A percentile compares a stretch with the other conserved stretches of the same genome.
These are phyloP conservation scores for Andrena chrysosceles DNA, from an alignment of 2,888 invertebrate species.

Conservation along the genomic window DNA sequence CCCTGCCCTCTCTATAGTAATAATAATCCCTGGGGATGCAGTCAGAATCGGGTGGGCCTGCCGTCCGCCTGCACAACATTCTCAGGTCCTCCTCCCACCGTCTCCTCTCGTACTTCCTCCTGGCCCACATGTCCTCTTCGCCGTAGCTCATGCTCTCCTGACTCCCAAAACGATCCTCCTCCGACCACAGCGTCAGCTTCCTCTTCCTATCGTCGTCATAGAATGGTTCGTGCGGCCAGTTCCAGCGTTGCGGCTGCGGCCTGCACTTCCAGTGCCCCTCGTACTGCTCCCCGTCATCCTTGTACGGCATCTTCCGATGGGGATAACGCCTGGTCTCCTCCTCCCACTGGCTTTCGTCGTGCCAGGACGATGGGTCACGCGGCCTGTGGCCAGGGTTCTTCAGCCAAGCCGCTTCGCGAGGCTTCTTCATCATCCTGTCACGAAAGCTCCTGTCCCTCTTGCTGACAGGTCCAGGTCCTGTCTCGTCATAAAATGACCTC, in stretches of 20 bases:
- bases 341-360: conserved; percentile 88
- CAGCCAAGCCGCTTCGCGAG: conserved; percentile 79
- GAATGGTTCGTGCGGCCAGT: conserved; percentile 76
- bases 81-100: conserved; percentile 85
- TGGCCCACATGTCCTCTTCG: conserved; percentile 83
- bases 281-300: conserved; percentile 81
- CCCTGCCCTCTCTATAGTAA: conserved; percentile 79
- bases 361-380: conserved; percentile 93
- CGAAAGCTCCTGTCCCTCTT: conserved; percentile 79
- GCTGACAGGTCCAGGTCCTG: conserved; percentile 47
- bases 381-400: conserved; percentile 87
- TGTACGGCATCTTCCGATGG: conserved; percentile 78
- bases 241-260: conserved; percentile 77
- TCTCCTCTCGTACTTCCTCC: conserved; percentile 81
- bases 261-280: conserved; percentile 81
- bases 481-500: conserved; percentile 76
- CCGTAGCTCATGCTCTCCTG: conserved; percentile 84
- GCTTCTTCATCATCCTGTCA: conserved; percentile 77
- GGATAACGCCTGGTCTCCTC: conserved; percentile 78
- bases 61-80: conserved; percentile 81
- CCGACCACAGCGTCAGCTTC: conserved; percentile 81
- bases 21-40: conserved; percentile 83
- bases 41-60: conserved; percentile 85
- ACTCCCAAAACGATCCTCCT: conserved; percentile 83
- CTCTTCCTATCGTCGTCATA: conserved; percentile 83